Conservation (phyloP, 2,888 invertebrate genomes). For the Oscheius sp. region DNA sequence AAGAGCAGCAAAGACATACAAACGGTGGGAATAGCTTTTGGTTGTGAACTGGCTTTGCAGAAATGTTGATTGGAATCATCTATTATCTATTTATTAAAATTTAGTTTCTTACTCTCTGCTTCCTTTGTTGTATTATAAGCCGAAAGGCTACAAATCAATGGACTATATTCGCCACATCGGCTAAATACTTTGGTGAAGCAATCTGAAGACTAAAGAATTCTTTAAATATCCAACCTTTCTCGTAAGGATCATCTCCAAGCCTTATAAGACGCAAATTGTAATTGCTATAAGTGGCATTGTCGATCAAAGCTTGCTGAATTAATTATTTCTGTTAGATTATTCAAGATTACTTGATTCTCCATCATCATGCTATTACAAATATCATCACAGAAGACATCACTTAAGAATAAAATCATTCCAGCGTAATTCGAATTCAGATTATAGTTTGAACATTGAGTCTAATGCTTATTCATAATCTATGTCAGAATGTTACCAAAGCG, state of each 20-base stretch:
- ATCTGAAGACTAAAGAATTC: background rate
- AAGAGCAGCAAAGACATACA: background rate
- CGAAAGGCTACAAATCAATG: background rate
- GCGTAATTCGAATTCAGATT: background rate
- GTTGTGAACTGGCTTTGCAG: background rate
- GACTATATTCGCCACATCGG: background rate
- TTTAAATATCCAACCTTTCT: background rate
- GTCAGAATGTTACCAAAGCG: background rate
- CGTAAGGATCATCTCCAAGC: background rate
- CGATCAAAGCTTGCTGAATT: background rate
- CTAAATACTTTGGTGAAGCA: background rate
- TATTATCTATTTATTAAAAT: background rate
- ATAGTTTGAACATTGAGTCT: background rate
- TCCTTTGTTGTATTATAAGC: background rate
- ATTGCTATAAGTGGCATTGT: background rate
- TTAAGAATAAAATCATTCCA: background rate
- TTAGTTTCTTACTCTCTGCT: background rate
- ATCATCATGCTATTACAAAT: background rate
- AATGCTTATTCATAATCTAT: background rate
- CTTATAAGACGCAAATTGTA: conserved; percentile 9
- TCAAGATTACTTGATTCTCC: background rate
- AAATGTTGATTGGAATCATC: background rate
- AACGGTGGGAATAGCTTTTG: background rate
- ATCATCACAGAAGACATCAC: conserved; percentile 12
- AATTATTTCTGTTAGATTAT: background rate